Conservation (phyloP, 2,888 invertebrate species). For the Xestia rhomboidea region DNA sequence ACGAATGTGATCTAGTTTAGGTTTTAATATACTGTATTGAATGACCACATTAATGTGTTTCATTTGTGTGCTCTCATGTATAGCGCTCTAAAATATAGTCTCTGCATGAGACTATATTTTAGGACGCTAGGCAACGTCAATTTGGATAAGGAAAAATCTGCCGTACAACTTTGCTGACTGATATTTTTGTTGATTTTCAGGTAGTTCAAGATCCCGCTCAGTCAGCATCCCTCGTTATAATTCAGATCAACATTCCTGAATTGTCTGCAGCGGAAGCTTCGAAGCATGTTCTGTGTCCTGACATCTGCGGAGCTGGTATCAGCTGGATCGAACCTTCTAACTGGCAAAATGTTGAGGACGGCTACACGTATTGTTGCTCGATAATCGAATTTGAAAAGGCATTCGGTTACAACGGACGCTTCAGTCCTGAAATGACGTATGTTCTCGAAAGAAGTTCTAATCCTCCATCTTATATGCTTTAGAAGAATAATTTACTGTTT, state of each 20-base stretch:
- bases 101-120: no score
- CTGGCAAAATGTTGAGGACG: conserved; percentile 72
- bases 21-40: no score
- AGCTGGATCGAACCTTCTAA: no score
- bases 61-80: no score
- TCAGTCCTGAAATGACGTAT: conserved; percentile 50
- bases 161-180: background rate
- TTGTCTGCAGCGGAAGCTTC: conserved; percentile 60
- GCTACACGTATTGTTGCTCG: conserved; percentile 78
- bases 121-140: no score
- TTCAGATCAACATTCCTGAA: conserved; percentile 80
- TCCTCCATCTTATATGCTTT: conserved; percentile 10
- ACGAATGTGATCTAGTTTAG: no score
- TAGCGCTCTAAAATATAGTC: no score
- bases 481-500: background rate
- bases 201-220: conserved; percentile 73
- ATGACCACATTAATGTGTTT: no score
- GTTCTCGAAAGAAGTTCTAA: conserved; percentile 9
- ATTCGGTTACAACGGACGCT: conserved; percentile 65
- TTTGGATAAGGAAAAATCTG: no score
- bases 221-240: conserved; percentile 73
- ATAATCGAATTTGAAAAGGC: conserved; percentile 72
- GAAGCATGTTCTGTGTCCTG: conserved; percentile 70
- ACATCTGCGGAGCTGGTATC: conserved; percentile 71
- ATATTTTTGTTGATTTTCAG: conserved; percentile 66